A percentile compares a stretch with the other conserved stretches of the same genome.
phyloP scores from a whole-genome alignment of 2,113 vertebrate species.

The Lepus americanus region DNA sequence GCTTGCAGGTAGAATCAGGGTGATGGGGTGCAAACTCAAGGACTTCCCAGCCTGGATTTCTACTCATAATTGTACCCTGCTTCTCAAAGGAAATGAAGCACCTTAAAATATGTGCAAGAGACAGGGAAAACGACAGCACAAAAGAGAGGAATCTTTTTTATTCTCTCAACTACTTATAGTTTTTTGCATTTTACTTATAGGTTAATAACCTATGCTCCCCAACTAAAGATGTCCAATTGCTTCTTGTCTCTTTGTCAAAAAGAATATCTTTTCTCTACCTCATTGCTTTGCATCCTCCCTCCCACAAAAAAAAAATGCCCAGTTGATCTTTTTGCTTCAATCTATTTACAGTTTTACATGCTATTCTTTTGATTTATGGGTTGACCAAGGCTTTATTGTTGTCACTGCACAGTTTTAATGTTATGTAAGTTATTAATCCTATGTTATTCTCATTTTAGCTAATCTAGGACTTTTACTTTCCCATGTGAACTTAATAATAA shows the following conservation, averaged over 20 bases:
- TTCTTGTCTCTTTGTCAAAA: background rate
- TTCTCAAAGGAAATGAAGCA: constrained; percentile 15
- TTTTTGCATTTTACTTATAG: constrained; percentile 33
- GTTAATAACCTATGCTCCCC: background rate
- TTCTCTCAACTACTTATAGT: background rate
- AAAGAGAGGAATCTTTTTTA: background rate
- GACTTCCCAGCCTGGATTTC: background rate
- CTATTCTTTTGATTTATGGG: background rate
- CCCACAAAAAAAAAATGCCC: background rate
- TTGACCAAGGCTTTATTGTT: background rate
- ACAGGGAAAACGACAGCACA: background rate
- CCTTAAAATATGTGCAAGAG: background rate
- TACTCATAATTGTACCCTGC: accelerated
- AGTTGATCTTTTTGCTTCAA: background rate
- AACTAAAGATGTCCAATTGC: background rate
- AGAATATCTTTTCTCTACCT: background rate
- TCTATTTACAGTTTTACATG: background rate
- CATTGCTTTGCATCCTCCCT: background rate
- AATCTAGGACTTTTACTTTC: background rate
- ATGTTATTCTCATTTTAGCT: background rate
- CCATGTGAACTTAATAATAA: background rate
- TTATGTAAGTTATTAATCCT: background rate
- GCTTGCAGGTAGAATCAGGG: background rate
- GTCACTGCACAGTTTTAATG: background rate
- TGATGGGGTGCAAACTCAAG: background rate